These are phyloP conservation scores for Erythrocercus mccallii DNA, from an alignment of 2,113 vertebrate species.

Conservation along the genomic window DNA sequence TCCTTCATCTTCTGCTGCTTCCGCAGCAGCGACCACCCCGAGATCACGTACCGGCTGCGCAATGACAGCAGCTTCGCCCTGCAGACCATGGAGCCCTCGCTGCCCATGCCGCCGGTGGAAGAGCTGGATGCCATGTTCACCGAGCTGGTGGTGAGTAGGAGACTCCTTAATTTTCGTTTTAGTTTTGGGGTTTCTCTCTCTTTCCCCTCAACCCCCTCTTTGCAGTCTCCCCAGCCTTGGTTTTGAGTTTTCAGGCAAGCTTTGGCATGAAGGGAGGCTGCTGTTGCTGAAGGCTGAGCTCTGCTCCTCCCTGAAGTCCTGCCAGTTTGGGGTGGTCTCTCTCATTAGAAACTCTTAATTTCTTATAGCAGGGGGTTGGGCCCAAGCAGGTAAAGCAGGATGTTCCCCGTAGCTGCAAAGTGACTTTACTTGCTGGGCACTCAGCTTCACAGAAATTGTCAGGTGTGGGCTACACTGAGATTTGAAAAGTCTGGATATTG, in stretches of 20 bases:
- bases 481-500: background rate
- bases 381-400: background rate
- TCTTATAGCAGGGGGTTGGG: background rate
- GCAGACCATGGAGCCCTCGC: constrained; percentile 90
- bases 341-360: background rate
- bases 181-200: too few relatives aligned
- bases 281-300: background rate
- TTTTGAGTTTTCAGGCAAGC: background rate
- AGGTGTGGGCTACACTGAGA: background rate
- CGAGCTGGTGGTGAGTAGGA: constrained; percentile 89
- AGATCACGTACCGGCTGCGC: constrained; percentile 95
- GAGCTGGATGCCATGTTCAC: constrained; percentile 95
- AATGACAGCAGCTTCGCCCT: constrained; percentile 91
- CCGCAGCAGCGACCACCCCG: constrained; percentile 91
- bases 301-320: background rate
- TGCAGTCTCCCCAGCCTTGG: background rate
- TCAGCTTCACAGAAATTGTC: background rate
- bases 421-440: background rate
- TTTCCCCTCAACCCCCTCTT: background rate
- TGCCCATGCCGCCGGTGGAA: constrained; percentile 90
- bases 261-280: background rate
- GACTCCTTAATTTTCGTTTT: background rate
- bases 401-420: background rate
- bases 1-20: constrained; percentile 98
- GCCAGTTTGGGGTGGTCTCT: background rate